Evolutionary conservation across 2,888 invertebrate genomes (phyloP).

Genomic region (Nemurella pictetii): DNA sequence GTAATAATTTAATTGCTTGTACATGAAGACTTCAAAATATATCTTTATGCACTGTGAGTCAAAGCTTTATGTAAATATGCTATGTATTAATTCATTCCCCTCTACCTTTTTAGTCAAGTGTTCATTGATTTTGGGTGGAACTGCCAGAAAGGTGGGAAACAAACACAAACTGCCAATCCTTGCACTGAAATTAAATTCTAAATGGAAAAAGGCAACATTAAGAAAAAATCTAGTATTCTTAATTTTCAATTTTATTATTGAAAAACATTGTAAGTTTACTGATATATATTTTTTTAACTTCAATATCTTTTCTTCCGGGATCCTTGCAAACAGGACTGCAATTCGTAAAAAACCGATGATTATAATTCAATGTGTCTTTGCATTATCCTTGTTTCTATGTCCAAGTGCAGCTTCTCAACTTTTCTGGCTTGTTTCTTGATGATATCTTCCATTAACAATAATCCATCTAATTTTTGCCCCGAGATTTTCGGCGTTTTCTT

Average conservation of each 20-base stretch:
- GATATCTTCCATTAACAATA: slow-evolving; percentile 69
- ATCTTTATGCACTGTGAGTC: slow-evolving; percentile 71
- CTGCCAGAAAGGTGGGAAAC: background rate
- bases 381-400: slow-evolving; percentile 76
- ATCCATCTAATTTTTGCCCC: slow-evolving; percentile 63
- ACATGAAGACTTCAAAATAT: slow-evolving; percentile 76
- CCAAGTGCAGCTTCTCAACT: slow-evolving; percentile 81
- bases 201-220: too few species aligned
- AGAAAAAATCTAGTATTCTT: too few species aligned
- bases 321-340: background rate
- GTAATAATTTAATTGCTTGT: slow-evolving; percentile 73
- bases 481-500: slow-evolving; percentile 65
- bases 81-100: background rate
- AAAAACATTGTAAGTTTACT: background rate
- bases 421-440: slow-evolving; percentile 84
- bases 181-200: too few species aligned
- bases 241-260: slow-evolving; percentile 2
- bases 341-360: slow-evolving; percentile 46
- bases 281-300: too few species aligned
- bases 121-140: background rate
- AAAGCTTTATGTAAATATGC: slow-evolving; percentile 20
- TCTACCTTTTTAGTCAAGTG: background rate
- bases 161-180: too few species aligned
- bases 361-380: slow-evolving; percentile 76
- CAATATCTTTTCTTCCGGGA: too few species aligned